Conservation (phyloP, 2,888 invertebrate species). For the Melanargia galathea region DNA sequence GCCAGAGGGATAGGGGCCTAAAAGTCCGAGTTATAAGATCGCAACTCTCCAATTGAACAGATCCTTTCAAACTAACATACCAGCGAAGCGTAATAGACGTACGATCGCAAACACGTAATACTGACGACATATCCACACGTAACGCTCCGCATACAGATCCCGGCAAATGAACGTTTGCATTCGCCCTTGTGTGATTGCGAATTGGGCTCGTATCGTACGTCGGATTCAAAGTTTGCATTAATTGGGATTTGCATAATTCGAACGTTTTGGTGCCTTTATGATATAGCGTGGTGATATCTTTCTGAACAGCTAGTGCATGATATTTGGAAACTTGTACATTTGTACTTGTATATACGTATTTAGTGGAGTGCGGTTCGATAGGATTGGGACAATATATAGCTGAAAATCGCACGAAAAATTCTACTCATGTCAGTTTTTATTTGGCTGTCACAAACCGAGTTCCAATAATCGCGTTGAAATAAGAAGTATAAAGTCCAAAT, state of each 20-base stretch:
- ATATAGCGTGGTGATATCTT: neutral
- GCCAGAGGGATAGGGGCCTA: too few relatives aligned
- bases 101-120: slow-evolving; percentile 28
- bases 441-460: too few relatives aligned
- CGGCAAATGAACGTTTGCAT: slow-evolving; percentile 46
- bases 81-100: slow-evolving; percentile 19
- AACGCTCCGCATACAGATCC: slow-evolving; percentile 30
- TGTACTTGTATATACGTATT: too few relatives aligned
- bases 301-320: neutral
- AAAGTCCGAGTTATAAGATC: too few relatives aligned
- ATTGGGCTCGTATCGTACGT: slow-evolving; percentile 45
- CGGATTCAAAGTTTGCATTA: slow-evolving; percentile 43
- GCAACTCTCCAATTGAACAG: slow-evolving; percentile 9
- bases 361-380: neutral
- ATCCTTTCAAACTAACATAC: slow-evolving; percentile 25
- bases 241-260: slow-evolving; percentile 40
- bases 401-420: too few relatives aligned
- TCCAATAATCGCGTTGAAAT: too few relatives aligned
- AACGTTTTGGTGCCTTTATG: slow-evolving; percentile 18
- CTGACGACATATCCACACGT: slow-evolving; percentile 25
- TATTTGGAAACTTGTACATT: neutral
- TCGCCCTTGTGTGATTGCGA: slow-evolving; percentile 48
- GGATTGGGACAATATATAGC: too few relatives aligned
- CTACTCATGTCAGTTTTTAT: too few relatives aligned
- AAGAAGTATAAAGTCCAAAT: too few relatives aligned